A percentile compares a stretch with the other conserved stretches of the same genome.
Conservation (phyloP, 2,113 vertebrate species). For the Casuarius casuarius region DNA sequence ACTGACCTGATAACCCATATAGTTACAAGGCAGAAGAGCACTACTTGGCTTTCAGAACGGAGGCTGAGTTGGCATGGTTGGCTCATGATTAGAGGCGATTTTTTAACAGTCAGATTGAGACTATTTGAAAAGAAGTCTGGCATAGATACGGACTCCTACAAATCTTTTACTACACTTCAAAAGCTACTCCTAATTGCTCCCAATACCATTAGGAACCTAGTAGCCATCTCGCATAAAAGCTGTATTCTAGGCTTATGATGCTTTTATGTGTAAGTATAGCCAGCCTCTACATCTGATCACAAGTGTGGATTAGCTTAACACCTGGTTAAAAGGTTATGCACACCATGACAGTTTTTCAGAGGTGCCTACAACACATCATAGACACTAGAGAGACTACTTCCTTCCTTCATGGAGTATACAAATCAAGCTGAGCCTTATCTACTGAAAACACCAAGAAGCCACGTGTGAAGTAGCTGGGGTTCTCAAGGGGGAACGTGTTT, state of each 20-base stretch:
- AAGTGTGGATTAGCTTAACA: neutral
- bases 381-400: neutral
- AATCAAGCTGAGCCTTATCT: conserved; percentile 4
- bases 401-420: neutral
- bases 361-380: neutral
- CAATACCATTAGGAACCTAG: neutral
- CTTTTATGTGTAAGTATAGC: neutral
- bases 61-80: neutral
- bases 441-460: neutral
- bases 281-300: neutral
- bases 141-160: neutral
- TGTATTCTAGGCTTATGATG: fast-evolving
- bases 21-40: neutral
- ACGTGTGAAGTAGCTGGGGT: neutral
- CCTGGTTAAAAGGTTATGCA: neutral
- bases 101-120: neutral
- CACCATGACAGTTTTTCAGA: neutral
- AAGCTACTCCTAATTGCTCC: neutral
- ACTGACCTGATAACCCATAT: neutral
- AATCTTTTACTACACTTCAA: neutral
- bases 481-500: neutral
- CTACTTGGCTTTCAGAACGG: neutral
- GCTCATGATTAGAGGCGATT: neutral
- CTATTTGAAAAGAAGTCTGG: neutral
- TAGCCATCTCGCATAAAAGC: neutral